Percentiles rank a stretch among this genome's conserved stretches.
Conservation (phyloP, 2,113 vertebrate species). For the Mobula birostris region DNA sequence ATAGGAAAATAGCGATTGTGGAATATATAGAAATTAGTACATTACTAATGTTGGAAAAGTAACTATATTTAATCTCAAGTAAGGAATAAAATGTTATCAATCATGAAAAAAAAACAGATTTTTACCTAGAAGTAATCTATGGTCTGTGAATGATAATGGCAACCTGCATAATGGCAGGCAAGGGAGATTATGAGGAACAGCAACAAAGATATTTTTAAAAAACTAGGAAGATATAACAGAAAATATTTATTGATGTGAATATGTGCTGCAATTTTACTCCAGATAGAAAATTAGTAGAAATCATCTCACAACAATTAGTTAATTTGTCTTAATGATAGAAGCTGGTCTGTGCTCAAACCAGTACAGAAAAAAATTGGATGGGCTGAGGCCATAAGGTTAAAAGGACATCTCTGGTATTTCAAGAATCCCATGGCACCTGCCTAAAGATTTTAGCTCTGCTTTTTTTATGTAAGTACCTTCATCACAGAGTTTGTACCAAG, state of each 20-base stretch:
- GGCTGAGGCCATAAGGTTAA: not conserved
- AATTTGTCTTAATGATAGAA: not conserved
- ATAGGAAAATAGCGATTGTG: not conserved
- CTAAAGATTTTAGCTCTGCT: not conserved
- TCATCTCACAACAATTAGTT: not conserved
- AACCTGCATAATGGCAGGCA: not conserved
- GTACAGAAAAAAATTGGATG: not conserved
- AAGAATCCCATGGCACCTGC: constrained; percentile 2
- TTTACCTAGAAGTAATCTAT: not conserved
- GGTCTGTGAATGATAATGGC: not conserved
- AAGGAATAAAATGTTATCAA: not conserved
- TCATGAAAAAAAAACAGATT: not conserved
- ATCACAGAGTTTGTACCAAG: not conserved
- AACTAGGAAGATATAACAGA: not conserved
- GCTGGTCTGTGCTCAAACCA: not conserved
- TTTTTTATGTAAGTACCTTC: not conserved
- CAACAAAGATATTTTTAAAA: not conserved
- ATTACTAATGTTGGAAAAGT: not conserved
- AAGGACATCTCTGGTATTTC: constrained; percentile 18
- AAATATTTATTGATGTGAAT: not conserved
- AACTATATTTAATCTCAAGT: not conserved
- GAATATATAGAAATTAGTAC: not conserved
- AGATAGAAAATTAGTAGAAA: not conserved
- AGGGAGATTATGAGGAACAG: not conserved
- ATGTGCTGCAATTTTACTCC: not conserved